Percentiles rank a stretch among this genome's conserved stretches.
Conservation (phyloP, 2,888 invertebrate genomes). For the Plebejus anna region DNA sequence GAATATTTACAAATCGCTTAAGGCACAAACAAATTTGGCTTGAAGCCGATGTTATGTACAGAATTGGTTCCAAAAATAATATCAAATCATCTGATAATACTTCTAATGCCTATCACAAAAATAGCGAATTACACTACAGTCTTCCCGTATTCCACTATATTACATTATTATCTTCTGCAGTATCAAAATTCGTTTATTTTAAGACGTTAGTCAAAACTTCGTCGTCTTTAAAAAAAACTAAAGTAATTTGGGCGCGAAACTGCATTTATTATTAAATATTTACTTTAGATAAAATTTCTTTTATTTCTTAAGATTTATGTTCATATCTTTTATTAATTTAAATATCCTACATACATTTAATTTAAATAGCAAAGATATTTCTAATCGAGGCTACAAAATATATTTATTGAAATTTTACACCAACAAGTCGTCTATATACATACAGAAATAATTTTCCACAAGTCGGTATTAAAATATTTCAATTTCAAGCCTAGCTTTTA, state of each 20-base stretch:
- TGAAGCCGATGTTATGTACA: conserved; percentile 62
- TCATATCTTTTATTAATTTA: conserved; percentile 4
- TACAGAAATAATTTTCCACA: background rate
- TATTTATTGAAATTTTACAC: background rate
- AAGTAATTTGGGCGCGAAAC: background rate
- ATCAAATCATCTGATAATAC: conserved; percentile 32
- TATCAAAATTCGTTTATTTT: background rate
- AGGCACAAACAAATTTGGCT: conserved; percentile 71
- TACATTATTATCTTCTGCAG: background rate
- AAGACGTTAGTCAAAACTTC: background rate
- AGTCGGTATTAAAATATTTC: background rate
- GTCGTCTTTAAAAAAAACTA: background rate
- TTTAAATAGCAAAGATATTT: conserved; percentile 29
- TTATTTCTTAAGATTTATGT: background rate
- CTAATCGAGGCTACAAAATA: conserved; percentile 26
- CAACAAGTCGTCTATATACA: conserved; percentile 1
- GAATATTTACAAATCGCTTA: conserved; percentile 66
- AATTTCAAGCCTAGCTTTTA: background rate
- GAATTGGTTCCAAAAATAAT: conserved; percentile 67
- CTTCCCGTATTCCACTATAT: background rate
- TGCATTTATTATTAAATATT: background rate
- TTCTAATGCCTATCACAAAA: conserved; percentile 31
- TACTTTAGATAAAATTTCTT: background rate
- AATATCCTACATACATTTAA: conserved; percentile 13
- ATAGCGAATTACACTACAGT: conserved; percentile 23